Conservation (phyloP, 2,888 invertebrate genomes). For the Phengaris arion region DNA sequence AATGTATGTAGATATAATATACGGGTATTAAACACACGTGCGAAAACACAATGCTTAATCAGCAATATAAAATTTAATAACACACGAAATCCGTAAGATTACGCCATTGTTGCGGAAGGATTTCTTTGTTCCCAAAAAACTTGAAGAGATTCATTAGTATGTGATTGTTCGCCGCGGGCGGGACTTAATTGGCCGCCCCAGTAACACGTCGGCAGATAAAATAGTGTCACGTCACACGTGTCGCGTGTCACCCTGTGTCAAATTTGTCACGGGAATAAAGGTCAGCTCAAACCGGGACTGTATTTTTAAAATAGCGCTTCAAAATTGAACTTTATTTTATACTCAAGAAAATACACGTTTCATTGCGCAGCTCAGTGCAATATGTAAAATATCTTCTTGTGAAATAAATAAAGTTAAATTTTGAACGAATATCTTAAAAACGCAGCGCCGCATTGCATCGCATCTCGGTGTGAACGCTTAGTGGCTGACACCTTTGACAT, state of each 20-base stretch:
- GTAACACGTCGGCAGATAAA: slow-evolving; percentile 12
- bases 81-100: slow-evolving; percentile 24
- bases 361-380: too few relatives aligned
- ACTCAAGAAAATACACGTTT: too few relatives aligned
- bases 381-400: too few relatives aligned
- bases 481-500: too few relatives aligned
- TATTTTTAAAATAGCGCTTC: too few relatives aligned
- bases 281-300: background rate
- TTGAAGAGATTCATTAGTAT: slow-evolving; percentile 36
- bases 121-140: slow-evolving; percentile 37
- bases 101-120: slow-evolving; percentile 31
- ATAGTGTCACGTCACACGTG: background rate
- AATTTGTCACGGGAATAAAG: background rate
- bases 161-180: slow-evolving; percentile 28
- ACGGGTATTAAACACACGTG: background rate
- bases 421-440: too few relatives aligned
- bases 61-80: slow-evolving; percentile 15
- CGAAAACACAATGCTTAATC: slow-evolving; percentile 9
- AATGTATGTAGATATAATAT: background rate
- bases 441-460: too few relatives aligned
- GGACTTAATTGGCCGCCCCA: slow-evolving; percentile 30
- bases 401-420: too few relatives aligned
- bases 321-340: too few relatives aligned
- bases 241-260: background rate
- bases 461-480: too few relatives aligned